Evolutionary conservation across 2,797 vertebrate species (phyloP), one percentile per base, ranked within the genome.

Genomic region (Aphelocoma californica): DNA sequence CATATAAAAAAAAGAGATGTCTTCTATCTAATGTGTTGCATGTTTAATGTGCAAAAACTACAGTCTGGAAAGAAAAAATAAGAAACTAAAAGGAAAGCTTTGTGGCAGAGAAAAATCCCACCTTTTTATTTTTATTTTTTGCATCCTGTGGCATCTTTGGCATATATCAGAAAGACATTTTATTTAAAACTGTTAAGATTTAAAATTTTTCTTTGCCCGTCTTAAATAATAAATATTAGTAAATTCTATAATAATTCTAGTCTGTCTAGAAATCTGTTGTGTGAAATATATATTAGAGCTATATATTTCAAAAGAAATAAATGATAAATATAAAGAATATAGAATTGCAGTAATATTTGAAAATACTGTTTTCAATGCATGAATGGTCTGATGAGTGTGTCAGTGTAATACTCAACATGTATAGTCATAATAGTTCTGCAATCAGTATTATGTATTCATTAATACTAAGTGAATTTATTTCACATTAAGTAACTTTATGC

Each of bases 381-480:
- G 38, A 73, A 79, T 60, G 72, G 26, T 85, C 18, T 93, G 31
- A 50, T 85, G 48, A 36, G 40, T 53, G 25, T 67, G 44, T 48
- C 19, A 61, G 14, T 75, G 11, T 45, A 94, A 34, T 56, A 89
- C 51, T 79, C 48, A 80, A 17, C 18, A 17, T 57, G 12, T 38
- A 47, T 25, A 83, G 40, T 75, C 65, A 50, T 25, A 40, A 56
- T 60, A 87, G 45, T 93, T 97, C 69, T 93, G 44, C 90, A 93
- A 24, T 65, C 34, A 69, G 3, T 54, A 51, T 47, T 91, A 73
- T 32, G 21, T 91, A 78, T 80, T 81, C 21, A 54, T 75, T 67
- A 61, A 31, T 28, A 67, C 50, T 81, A 81, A 81, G 34, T 38
- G 10, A 93, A 92, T 94, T 79, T 96, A 32, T 92, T 94, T 95